Evolutionary conservation across 2,797 vertebrate genomes (phyloP), one percentile per base, ranked within the genome.

Genomic region (Melanotaenia maccullochi): DNA sequence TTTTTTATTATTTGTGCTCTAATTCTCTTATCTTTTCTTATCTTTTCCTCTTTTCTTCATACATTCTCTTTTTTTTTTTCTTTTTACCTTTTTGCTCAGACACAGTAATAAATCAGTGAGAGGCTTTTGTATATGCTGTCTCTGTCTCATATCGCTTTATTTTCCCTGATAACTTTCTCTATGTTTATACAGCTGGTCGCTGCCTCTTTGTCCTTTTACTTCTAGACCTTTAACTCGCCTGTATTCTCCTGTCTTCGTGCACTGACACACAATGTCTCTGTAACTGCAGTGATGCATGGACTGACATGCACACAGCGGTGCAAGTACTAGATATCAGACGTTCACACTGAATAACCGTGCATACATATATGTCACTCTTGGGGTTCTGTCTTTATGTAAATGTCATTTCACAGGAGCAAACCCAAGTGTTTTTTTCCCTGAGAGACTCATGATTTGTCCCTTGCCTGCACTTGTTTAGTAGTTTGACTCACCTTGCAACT

Each of bases 401-500:
- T 56, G 51, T 18, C 6, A 24, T 47, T 56, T 58, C 38, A 71
- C 40, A 57, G 52, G 28, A 62, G 18, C 40, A 63, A 64, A 59
- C 25, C 20, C 3, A 24, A 18, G 22, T 54, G 9, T 3, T 14
- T 14, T 32, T 28, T 20, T 20, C 42, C 42, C 11, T 22, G 9
- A 35, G 5, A 30, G 24, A 22, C 44, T 49, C 18, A 54, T 5
- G 5, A 12, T 28, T 61, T 62, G 54, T 62, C 1, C 7, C 16
- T 36, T 20, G 40, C 12, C 20, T 56, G 33, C 5, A 0, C 3
- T 35, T 42, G 42, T 42, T 59, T 44, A n/a, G 8, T 22, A 18
- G 6, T 54, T 60, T 14, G 56, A 30, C 18, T 65, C 35, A 47
- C 38, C 5, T 14, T 47, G 24, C 20, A 56, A 47, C 28, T n/a